Conservation (phyloP, 2,888 invertebrate species). For the Pollenia griseotomentosa region DNA sequence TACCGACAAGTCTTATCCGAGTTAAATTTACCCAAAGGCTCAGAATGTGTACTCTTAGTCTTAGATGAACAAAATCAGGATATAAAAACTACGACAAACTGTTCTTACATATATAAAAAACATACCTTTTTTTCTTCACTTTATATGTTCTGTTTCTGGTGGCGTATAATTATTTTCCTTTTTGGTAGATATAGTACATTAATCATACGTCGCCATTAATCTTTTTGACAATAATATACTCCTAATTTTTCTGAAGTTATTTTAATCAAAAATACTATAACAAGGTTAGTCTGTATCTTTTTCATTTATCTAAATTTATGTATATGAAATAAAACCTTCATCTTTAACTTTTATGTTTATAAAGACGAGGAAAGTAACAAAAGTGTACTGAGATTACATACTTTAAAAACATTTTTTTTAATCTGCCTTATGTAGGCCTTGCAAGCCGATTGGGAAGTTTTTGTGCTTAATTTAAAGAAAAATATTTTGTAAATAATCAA, state of each 20-base stretch:
- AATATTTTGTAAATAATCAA: too few relatives aligned
- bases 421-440: too few relatives aligned
- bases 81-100: too few relatives aligned
- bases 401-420: too few relatives aligned
- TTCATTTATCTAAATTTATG: slow-evolving; percentile 25
- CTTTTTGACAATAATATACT: neutral
- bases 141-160: neutral
- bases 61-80: too few relatives aligned
- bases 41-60: too few relatives aligned
- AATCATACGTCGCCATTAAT: slow-evolving; percentile 20
- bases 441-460: too few relatives aligned
- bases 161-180: slow-evolving; percentile 7
- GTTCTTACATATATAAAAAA: too few relatives aligned
- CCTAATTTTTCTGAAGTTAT: neutral
- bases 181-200: neutral
- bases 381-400: neutral
- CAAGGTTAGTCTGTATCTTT: slow-evolving; percentile 16
- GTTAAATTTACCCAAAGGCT: too few relatives aligned
- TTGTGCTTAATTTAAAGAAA: too few relatives aligned
- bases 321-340: neutral
- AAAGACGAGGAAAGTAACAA: neutral
- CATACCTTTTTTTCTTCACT: neutral
- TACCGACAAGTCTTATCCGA: too few relatives aligned
- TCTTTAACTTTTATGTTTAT: slow-evolving; percentile 2
- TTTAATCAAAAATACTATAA: neutral